Evolutionary conservation across 2,113 vertebrate genomes (phyloP).

Genomic region (Lepidothrix coronata): DNA sequence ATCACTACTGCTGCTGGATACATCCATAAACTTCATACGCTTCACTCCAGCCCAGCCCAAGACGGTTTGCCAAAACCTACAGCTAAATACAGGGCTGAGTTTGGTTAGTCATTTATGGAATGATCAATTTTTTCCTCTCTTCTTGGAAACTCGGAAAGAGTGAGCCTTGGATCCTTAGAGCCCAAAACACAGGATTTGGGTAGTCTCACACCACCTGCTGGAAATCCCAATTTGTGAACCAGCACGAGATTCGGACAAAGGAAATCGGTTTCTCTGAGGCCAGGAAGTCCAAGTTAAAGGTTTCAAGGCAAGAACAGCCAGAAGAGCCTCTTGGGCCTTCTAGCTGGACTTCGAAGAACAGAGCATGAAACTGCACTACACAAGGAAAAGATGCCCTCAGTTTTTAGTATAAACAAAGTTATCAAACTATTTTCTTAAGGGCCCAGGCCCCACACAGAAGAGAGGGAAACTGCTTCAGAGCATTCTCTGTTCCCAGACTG

Average conservation of each 20-base stretch:
- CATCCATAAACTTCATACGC: too few relatives aligned
- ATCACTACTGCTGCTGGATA: background rate
- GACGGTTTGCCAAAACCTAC: rapidly evolving
- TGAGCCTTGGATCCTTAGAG: background rate
- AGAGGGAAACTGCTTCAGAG: background rate
- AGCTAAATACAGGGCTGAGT: too few relatives aligned
- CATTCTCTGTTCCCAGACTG: background rate
- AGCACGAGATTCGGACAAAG: background rate
- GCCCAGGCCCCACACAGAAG: background rate
- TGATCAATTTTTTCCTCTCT: background rate
- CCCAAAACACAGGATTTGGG: rapidly evolving
- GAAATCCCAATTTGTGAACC: background rate
- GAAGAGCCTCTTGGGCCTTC: background rate
- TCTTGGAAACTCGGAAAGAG: background rate
- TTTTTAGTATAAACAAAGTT: background rate
- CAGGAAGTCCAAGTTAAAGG: background rate
- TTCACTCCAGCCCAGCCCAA: rapidly evolving
- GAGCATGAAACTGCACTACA: background rate
- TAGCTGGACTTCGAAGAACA: background rate
- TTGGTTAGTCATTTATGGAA: background rate
- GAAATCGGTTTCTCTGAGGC: background rate
- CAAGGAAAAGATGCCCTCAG: background rate
- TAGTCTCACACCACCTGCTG: background rate
- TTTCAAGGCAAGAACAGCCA: background rate
- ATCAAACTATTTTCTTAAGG: background rate